phyloP scores from a whole-genome alignment of 2,113 vertebrate genomes.

The Pygoscelis adeliae region DNA sequence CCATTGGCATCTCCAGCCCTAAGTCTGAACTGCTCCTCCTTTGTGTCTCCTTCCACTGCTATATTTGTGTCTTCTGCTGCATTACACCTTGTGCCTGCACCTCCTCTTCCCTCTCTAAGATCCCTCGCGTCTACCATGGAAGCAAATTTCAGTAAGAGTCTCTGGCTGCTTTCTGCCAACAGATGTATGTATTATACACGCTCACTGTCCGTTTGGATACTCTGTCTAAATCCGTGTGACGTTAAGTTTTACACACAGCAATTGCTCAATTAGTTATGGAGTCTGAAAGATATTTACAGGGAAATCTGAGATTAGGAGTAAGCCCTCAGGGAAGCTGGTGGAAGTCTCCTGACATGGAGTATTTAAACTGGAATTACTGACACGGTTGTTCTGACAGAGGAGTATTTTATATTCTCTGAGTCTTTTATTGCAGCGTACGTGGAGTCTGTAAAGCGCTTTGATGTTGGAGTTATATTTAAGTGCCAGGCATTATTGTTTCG shows the following conservation, averaged over 20 bases:
- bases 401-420: background rate
- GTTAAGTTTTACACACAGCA: background rate
- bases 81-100: background rate
- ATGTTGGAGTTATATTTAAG: background rate
- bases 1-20: background rate
- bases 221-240: background rate
- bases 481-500: background rate
- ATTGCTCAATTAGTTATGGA: background rate
- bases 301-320: background rate
- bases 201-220: background rate
- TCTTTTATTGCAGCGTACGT: background rate
- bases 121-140: background rate
- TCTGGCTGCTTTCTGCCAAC: background rate
- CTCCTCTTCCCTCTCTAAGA: background rate
- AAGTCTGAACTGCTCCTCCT: background rate
- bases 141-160: background rate
- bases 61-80: background rate
- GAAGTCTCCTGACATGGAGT: background rate
- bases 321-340: background rate
- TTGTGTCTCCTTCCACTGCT: background rate
- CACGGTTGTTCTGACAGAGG: background rate
- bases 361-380: background rate
- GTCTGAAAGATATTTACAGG: background rate
- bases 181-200: accelerated
- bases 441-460: background rate